Evolutionary conservation across 2,888 invertebrate species (phyloP), one percentile per base, ranked within the genome.

Genomic region (Allygus modestus): DNA sequence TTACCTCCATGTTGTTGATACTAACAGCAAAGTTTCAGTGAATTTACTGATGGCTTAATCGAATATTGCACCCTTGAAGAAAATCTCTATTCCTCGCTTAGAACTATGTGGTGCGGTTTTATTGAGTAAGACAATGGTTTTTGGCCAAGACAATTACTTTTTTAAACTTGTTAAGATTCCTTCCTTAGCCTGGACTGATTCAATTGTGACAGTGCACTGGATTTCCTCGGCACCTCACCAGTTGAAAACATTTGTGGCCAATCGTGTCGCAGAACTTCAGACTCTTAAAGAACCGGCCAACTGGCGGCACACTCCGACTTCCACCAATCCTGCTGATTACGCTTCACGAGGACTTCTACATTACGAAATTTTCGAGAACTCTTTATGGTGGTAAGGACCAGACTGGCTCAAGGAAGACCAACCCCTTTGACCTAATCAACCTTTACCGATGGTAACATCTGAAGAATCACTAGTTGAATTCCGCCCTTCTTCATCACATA

Each of bases 91-190:
- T 4, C 77, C 77, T n/a, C 2, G 41, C 9, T 20, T 75, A n/a
- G 77, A 75, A 17, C 37, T 75, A 41, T 75, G 77, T 20, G 77
- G 77, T 37, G 77, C 41, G 17, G 28, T 11, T 46, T 75, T 75
- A 75, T 75, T 26, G 11, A 23, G 41, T 20, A 41, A 37, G 26
- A 73, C 46, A 12, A 12, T 46, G n/a, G 28, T 4, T 26, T 75
- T 5, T 41, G 11, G 15, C 11, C 26, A 37, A 37, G 28, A 43
- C 12, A n/a, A 7, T 7, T 61, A 1, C 15, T 4, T 2, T 20
- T 61, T 7, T 28, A 37, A 37, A 37, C 37, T 37, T 37, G 37
- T 4, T 7, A 4, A 4, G 9, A 37, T n/a, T 28, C 26, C 61
- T n/a, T 15, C 37, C 11, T 41, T 28, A 1, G 77, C 77, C 15